A percentile compares a stretch with the other conserved stretches of the same genome.
phyloP scores from a whole-genome alignment of 2,797 vertebrate species.

The Propithecus deckenii region DNA sequence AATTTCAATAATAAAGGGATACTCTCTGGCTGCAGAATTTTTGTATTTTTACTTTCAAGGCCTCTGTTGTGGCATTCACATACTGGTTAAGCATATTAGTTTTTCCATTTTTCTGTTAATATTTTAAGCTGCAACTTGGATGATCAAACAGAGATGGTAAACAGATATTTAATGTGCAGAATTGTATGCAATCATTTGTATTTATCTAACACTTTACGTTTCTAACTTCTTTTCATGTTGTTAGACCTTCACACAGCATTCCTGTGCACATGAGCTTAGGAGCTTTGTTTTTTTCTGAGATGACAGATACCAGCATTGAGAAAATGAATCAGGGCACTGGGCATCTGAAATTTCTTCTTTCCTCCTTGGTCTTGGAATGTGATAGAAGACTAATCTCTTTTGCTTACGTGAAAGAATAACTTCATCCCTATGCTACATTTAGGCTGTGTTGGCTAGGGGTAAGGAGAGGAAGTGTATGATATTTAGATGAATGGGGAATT shows the following conservation, averaged over 20 bases:
- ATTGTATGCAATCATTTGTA: conserved; percentile 41
- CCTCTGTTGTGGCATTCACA: not conserved
- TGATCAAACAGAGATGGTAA: not conserved
- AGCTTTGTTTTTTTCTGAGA: not conserved
- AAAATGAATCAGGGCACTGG: not conserved
- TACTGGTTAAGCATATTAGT: not conserved
- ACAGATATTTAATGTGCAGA: conserved; percentile 48
- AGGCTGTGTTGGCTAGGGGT: not conserved
- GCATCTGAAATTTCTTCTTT: not conserved
- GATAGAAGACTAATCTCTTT: not conserved
- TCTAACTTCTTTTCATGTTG: not conserved
- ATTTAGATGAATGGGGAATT: not conserved
- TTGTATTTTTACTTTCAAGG: conserved; percentile 35
- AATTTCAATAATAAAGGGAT: conserved; percentile 12
- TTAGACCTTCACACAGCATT: not conserved
- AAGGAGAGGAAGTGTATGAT: not conserved
- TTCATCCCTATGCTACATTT: not conserved
- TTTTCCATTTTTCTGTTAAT: conserved; percentile 21
- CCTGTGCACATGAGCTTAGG: not conserved
- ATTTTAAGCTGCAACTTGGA: conserved; percentile 33
- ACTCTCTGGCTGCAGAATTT: not conserved
- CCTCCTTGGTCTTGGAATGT: not conserved
- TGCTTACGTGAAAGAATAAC: not conserved
- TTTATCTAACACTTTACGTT: conserved; percentile 22
- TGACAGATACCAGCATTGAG: not conserved